Conservation (phyloP, 1,140 invertebrate genomes). For the Hypothenemus hampei region DNA sequence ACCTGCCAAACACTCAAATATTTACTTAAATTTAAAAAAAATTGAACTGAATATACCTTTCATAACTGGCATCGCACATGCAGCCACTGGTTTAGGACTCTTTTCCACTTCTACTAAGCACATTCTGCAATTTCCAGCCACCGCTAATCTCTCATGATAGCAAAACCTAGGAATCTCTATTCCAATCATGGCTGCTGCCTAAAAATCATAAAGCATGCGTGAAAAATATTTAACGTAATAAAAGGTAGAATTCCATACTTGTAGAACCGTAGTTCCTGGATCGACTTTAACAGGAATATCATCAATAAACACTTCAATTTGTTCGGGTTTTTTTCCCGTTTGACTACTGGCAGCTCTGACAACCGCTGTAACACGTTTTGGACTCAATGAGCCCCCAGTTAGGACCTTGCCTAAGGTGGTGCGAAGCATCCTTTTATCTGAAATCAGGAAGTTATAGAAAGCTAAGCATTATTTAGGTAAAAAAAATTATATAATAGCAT, state of each 20-base stretch:
- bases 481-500: conserved; percentile 24
- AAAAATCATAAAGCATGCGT: too few relatives aligned
- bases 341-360: conserved; percentile 30
- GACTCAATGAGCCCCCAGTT: conserved; percentile 35
- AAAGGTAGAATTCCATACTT: conserved; percentile 50
- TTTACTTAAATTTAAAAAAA: not conserved
- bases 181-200: conserved; percentile 88
- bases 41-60: conserved; percentile 61
- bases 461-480: not conserved
- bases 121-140: conserved; percentile 99
- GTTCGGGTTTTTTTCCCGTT: conserved; percentile 59
- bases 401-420: conserved; percentile 37
- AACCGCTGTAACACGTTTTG: conserved; percentile 32
- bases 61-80: conserved; percentile 99
- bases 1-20: conserved; percentile 25
- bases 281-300: conserved; percentile 91
- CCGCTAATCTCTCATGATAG: conserved; percentile 96
- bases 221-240: too few relatives aligned
- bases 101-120: conserved; percentile 99
- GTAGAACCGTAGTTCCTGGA: conserved; percentile 95
- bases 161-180: conserved; percentile 99
- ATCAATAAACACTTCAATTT: conserved; percentile 97
- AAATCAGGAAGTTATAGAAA: not conserved
- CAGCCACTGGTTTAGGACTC: conserved; percentile 89
- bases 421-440: conserved; percentile 37